Base-by-base conservation (phyloP, 2,797 vertebrate genomes). In the Neopelma chrysocephalum region DNA sequence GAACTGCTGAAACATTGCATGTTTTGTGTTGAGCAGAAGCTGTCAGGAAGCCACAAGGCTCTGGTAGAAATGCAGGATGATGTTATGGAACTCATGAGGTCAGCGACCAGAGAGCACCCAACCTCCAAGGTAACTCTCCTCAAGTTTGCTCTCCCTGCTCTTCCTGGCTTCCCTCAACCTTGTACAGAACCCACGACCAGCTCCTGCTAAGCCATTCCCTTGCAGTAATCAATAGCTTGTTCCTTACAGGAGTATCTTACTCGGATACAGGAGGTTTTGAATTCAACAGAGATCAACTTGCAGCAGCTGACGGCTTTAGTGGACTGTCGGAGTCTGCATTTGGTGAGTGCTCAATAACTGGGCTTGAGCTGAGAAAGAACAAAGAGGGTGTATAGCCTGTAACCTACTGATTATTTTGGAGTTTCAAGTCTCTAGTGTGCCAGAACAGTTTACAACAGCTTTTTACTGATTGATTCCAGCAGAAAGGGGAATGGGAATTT, bases 1-100 rank as follows among this genome's bases (percentile, higher is more conserved):
- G 73, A 80, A 5, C 36, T 94, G 61, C 70, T 91, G 81, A 96
- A 88, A 82, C 12, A 2, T 34, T 85, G 32, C 18, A 4, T 93
- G 29, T 97, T 96, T 92, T 96, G n/a, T 96, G 73, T 97, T 89
- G 90, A 96, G 80, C 97, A 99, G 99, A 99, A 98, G 97, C 98
- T 99, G 96, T 99, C 99, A 0, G 98, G 98, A 91, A 98, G 99
- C 96, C 99, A 99, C 98, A 99, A 99, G 97, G 99, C 99, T 3
- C 97, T 99, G 95, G 99, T 99, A 86, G 99, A 99, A 98, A 99
- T 99, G 99, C 99, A 99, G 92, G 99, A 99, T 21, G 98, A 99
- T 11, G 98, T 99, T 92, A 95, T 95, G 0, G 99, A 99, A 61
- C 98, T 99, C 62, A 97, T 99, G 96, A 98, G 93, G 91, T 99